Evolutionary conservation across 2,888 invertebrate genomes (phyloP).

Genomic region (Drosophila algonquin): DNA sequence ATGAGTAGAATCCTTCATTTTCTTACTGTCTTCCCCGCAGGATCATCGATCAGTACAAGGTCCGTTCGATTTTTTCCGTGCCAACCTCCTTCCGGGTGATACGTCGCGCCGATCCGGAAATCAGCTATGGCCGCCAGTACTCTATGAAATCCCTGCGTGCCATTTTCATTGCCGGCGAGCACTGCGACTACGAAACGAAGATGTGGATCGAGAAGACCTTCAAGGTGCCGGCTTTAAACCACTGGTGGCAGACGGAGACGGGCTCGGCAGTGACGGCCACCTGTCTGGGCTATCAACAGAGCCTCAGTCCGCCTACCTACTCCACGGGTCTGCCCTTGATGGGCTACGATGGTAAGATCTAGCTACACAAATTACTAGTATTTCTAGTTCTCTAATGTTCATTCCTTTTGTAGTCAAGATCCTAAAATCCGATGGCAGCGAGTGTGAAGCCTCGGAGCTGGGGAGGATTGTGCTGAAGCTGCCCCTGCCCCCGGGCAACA

Average conservation of each 20-base stretch:
- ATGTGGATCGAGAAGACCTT: constrained; percentile 89
- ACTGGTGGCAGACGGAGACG: constrained; percentile 99
- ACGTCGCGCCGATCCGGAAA: constrained; percentile 91
- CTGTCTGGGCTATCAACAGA: constrained; percentile 91
- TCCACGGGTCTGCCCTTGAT: constrained; percentile 94
- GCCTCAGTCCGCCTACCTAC: constrained; percentile 88
- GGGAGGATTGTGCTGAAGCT: constrained; percentile 93
- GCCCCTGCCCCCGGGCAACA: constrained; percentile 95
- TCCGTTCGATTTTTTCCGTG: constrained; percentile 93
- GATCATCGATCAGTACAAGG: constrained; percentile 93
- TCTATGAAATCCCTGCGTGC: constrained; percentile 88
- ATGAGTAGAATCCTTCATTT: no score
- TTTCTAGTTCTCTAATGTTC: background rate
- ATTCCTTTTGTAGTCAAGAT: constrained; percentile 86
- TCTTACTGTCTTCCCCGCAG: constrained; percentile 84
- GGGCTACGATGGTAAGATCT: constrained; percentile 91
- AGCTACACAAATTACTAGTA: background rate
- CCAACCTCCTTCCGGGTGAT: constrained; percentile 94
- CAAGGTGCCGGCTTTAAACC: constrained; percentile 91
- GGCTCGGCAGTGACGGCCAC: constrained; percentile 95
- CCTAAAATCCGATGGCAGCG: constrained; percentile 88
- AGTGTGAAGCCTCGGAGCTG: constrained; percentile 89
- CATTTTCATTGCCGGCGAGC: constrained; percentile 95
- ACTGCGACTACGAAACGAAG: constrained; percentile 96
- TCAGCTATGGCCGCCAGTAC: constrained; percentile 88